A percentile compares a stretch with the other conserved stretches of the same genome.
phyloP scores from a whole-genome alignment of 2,797 vertebrate species.

The Ctenosaura bakeri region DNA sequence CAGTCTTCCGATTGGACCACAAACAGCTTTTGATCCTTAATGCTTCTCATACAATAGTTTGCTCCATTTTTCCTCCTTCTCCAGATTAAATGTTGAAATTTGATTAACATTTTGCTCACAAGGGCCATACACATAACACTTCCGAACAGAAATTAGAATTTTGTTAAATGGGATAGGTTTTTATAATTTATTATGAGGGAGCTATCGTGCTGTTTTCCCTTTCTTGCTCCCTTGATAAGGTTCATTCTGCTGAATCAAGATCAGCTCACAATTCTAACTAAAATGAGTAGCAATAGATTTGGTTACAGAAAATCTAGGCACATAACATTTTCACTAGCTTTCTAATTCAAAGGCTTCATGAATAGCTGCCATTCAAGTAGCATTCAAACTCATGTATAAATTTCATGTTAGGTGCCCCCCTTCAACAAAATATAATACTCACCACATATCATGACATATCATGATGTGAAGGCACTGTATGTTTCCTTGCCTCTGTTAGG shows the following conservation, averaged over 20 bases:
- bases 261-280: constrained; percentile 63
- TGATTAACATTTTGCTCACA: constrained; percentile 77
- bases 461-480: background rate
- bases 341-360: constrained; percentile 26
- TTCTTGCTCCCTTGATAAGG: constrained; percentile 42
- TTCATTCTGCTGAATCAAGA: constrained; percentile 42
- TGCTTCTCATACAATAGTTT: constrained; percentile 64
- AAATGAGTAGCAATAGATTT: constrained; percentile 64
- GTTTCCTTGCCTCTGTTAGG: background rate
- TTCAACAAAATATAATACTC: background rate
- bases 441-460: background rate
- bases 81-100: constrained; percentile 75
- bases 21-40: constrained; percentile 66
- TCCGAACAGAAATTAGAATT: constrained; percentile 72
- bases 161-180: constrained; percentile 67
- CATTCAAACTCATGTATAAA: background rate
- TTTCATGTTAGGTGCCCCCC: background rate
- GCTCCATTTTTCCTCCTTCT: constrained; percentile 63
- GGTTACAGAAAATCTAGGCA: constrained; percentile 47
- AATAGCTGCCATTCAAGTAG: background rate
- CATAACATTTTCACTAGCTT: constrained; percentile 56
- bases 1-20: constrained; percentile 57
- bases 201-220: constrained; percentile 65
- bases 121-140: constrained; percentile 72
- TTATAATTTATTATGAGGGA: constrained; percentile 53